Evolutionary conservation across 2,113 vertebrate genomes (phyloP).

Genomic region (Clinocottus analis): DNA sequence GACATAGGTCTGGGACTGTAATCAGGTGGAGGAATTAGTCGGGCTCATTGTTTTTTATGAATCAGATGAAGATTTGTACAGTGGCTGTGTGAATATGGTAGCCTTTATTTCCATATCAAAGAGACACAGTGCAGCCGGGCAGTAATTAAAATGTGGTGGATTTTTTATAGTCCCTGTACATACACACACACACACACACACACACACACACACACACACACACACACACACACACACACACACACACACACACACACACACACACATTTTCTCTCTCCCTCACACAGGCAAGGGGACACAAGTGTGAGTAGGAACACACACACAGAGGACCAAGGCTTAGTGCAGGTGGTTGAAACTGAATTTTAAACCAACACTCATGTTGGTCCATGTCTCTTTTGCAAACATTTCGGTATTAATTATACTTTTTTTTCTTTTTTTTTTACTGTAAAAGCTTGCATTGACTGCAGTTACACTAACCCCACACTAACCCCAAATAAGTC

Average conservation of each 20-base stretch:
- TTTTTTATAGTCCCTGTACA: conserved; percentile 81
- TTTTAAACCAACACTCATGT: conserved; percentile 95
- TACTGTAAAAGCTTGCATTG: conserved; percentile 23
- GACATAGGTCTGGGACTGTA: conserved; percentile 84
- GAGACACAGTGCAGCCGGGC: conserved; percentile 90
- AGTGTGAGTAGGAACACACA: background rate
- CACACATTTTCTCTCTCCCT: conserved; percentile 19
- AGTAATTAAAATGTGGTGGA: conserved; percentile 99
- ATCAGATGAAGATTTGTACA: conserved; percentile 96
- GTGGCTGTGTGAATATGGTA: conserved; percentile 91
- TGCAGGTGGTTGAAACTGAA: conserved; percentile 92
- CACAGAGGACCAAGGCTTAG: conserved; percentile 81
- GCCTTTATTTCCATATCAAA: conserved; percentile 99
- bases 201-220: conserved; percentile 6
- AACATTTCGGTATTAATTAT: too few relatives aligned
- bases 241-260: background rate
- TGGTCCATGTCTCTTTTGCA: conserved; percentile 88
- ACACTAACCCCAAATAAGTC: conserved; percentile 11
- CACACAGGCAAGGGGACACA: conserved; percentile 19
- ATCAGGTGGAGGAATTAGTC: conserved; percentile 94
- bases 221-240: background rate
- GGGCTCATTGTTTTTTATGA: conserved; percentile 95
- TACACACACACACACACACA: background rate
- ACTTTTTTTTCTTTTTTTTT: conserved; percentile 82
- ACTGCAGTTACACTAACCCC: conserved; percentile 29